These are phyloP conservation scores for Brachionus rotundiformis DNA, from an alignment of 1,140 invertebrate species.

Conservation along the genomic window DNA sequence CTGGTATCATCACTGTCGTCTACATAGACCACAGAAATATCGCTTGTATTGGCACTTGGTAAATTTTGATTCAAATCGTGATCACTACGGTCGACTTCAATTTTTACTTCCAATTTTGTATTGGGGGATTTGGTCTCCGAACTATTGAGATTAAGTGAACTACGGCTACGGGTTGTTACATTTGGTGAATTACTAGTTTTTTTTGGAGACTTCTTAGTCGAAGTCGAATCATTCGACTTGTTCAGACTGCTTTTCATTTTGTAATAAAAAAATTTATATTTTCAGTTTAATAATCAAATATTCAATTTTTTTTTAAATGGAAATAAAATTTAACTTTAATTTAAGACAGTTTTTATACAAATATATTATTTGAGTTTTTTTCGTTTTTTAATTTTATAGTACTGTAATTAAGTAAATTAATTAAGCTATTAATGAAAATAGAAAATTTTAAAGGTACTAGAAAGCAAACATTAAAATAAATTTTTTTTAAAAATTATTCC, in stretches of 20 bases:
- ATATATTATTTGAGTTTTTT: not conserved
- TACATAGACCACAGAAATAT: slow-evolving; percentile 30
- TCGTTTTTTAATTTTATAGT: too few species aligned
- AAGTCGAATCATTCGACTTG: not conserved
- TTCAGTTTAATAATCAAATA: slow-evolving; percentile 11
- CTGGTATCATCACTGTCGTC: slow-evolving; percentile 28
- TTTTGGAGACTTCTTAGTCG: not conserved
- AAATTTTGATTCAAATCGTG: not conserved
- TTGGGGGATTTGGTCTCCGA: not conserved
- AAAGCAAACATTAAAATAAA: too few species aligned
- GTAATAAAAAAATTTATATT: not conserved
- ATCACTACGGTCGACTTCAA: not conserved
- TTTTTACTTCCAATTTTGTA: not conserved
- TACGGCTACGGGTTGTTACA: not conserved
- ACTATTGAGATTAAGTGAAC: not conserved
- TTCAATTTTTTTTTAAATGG: not conserved
- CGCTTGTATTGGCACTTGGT: slow-evolving; percentile 24
- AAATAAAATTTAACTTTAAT: slow-evolving; percentile 6
- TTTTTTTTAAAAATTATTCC: too few species aligned
- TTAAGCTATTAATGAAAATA: too few species aligned
- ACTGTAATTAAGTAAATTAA: too few species aligned
- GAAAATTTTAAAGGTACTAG: too few species aligned
- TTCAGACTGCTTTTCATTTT: not conserved
- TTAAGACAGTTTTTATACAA: not conserved
- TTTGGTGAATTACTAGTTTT: not conserved